phyloP scores from a whole-genome alignment of 2,113 vertebrate species.

The Rhadina sibilatrix region DNA sequence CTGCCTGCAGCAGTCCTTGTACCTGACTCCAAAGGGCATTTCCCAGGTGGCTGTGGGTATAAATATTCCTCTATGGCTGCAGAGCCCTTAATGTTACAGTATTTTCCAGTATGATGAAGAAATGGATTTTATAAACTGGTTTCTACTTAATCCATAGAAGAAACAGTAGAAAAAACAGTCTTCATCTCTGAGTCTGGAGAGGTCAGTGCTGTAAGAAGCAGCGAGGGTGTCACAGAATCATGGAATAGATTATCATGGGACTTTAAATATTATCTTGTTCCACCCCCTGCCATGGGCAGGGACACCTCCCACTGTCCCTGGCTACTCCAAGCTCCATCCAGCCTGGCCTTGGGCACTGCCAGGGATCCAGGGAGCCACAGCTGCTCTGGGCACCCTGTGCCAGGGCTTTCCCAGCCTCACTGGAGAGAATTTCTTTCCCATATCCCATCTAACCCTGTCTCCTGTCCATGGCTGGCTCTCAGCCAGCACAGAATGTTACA shows the following conservation, averaged over 20 bases:
- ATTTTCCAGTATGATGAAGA: not conserved
- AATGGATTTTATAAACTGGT: not conserved
- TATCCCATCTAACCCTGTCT: not conserved
- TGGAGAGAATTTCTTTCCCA: not conserved
- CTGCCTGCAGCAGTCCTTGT: not conserved
- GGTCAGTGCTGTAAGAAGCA: not conserved
- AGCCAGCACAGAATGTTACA: not conserved
- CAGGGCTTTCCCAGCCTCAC: not conserved
- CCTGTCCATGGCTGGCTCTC: not conserved
- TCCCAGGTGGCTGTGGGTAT: not conserved
- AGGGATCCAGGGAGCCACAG: not conserved
- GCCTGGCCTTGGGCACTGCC: not conserved
- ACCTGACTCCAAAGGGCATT: not conserved
- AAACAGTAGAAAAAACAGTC: not conserved
- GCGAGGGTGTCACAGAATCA: rapidly evolving
- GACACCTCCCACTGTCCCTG: not conserved
- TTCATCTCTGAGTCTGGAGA: not conserved
- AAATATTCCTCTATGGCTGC: not conserved
- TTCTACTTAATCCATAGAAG: not conserved
- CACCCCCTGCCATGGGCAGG: not conserved
- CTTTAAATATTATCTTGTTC: not conserved
- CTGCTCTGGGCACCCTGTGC: not conserved
- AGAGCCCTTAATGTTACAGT: not conserved
- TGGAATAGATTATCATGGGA: not conserved
- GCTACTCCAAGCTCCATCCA: not conserved